phyloP scores from a whole-genome alignment of 2,113 vertebrate genomes.

The Cricetomys ansorgei region DNA sequence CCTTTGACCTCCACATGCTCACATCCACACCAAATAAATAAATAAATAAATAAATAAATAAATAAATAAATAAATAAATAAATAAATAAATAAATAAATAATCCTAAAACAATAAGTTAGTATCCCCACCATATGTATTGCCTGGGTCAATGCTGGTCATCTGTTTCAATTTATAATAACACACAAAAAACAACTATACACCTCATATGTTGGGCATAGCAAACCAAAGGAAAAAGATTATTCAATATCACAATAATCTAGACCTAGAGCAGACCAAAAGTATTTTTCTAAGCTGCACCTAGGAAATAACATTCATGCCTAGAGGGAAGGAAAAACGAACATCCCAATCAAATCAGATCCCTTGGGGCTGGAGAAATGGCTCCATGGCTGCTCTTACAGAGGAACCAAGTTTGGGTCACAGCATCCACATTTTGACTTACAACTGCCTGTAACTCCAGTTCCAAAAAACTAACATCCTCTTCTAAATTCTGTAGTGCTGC shows the following conservation, averaged over 20 bases:
- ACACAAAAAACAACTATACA: background rate
- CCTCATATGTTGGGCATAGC: background rate
- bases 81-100: background rate
- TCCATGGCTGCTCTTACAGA: background rate
- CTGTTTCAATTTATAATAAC: background rate
- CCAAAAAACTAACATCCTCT: background rate
- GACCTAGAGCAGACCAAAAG: background rate
- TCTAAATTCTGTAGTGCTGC: background rate
- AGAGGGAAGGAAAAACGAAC: background rate
- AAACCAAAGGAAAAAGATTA: conserved; percentile 13
- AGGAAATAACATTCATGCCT: background rate
- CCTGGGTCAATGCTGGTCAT: background rate
- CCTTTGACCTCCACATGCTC: background rate
- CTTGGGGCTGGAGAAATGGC: background rate
- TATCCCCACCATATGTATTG: background rate
- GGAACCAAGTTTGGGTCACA: background rate
- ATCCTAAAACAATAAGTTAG: conserved; percentile 1
- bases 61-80: too few species aligned
- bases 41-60: too few species aligned
- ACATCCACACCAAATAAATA: background rate
- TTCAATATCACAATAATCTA: background rate
- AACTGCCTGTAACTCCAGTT: background rate
- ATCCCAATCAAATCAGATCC: background rate
- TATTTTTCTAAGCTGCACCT: conserved; percentile 8
- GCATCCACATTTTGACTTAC: background rate